phyloP scores from a whole-genome alignment of 2,888 invertebrate genomes.

The Taphrorychus bicolor region DNA sequence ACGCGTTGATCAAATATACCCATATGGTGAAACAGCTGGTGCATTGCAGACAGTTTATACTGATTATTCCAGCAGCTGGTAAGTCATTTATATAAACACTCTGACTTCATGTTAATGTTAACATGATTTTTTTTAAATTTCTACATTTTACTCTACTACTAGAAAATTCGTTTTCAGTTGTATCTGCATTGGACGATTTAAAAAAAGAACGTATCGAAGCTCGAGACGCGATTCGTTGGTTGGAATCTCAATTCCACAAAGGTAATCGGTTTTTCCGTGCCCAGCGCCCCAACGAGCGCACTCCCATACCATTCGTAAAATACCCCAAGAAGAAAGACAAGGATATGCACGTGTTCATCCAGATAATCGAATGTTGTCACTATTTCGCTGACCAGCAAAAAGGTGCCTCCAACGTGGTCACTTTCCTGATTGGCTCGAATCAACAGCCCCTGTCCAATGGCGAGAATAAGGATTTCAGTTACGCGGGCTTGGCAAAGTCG shows the following conservation, averaged over 20 bases:
- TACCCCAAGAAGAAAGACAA: slow-evolving; percentile 80
- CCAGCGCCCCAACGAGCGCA: slow-evolving; percentile 83
- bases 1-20: slow-evolving; percentile 78
- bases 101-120: too few species aligned
- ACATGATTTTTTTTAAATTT: too few species aligned
- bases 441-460: slow-evolving; percentile 57
- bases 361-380: slow-evolving; percentile 85
- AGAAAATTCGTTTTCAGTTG: slow-evolving; percentile 71
- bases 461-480: slow-evolving; percentile 70
- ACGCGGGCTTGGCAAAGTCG: slow-evolving; percentile 78
- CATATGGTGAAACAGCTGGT: slow-evolving; percentile 82
- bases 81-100: too few species aligned
- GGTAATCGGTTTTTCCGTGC: slow-evolving; percentile 89
- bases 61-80: slow-evolving; percentile 90
- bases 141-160: too few species aligned
- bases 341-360: slow-evolving; percentile 76
- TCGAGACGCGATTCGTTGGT: slow-evolving; percentile 92
- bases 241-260: slow-evolving; percentile 84
- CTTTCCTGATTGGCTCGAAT: slow-evolving; percentile 74
- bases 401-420: slow-evolving; percentile 70
- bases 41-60: slow-evolving; percentile 82
- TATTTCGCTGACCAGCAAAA: slow-evolving; percentile 71
- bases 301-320: slow-evolving; percentile 74
- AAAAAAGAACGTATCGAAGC: slow-evolving; percentile 86
- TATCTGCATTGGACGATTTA: slow-evolving; percentile 86